phyloP scores from a whole-genome alignment of 2,113 vertebrate species.

The Pedionomus torquatus region DNA sequence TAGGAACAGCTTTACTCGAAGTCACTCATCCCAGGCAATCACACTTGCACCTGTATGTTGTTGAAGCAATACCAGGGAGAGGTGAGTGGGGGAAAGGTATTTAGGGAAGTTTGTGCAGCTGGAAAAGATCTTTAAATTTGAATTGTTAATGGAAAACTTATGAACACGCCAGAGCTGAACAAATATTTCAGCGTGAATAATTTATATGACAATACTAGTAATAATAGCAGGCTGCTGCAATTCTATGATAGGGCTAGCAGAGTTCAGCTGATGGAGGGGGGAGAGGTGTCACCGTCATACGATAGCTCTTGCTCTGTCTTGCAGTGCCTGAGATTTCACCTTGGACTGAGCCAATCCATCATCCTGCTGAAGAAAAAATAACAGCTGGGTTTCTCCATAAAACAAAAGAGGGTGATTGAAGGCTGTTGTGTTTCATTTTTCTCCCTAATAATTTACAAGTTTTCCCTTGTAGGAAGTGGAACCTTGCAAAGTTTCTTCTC shows the following conservation, averaged over 20 bases:
- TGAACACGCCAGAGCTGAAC: background rate
- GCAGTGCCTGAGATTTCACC: background rate
- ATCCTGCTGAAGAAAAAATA: background rate
- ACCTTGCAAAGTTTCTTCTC: background rate
- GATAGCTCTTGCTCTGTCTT: background rate
- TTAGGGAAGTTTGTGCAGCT: slow-evolving; percentile 43
- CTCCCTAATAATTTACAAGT: background rate
- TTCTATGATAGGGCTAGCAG: background rate
- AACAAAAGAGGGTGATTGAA: background rate
- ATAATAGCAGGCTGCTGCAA: background rate
- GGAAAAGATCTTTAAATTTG: slow-evolving; percentile 22
- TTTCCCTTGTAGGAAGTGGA: background rate
- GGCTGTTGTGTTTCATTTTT: background rate
- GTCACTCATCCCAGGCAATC: background rate
- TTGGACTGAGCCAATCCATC: slow-evolving; percentile 23
- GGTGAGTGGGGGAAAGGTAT: background rate
- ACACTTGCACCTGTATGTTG: background rate
- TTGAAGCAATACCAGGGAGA: background rate
- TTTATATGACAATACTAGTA: background rate
- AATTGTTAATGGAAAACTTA: slow-evolving; percentile 41
- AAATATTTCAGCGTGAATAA: slow-evolving; percentile 21
- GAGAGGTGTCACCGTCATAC: background rate
- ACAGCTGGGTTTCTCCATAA: background rate
- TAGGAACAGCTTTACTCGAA: background rate
- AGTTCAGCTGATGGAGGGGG: background rate